phyloP scores from a whole-genome alignment of 2,888 invertebrate species.

The Coremacera marginata region DNA sequence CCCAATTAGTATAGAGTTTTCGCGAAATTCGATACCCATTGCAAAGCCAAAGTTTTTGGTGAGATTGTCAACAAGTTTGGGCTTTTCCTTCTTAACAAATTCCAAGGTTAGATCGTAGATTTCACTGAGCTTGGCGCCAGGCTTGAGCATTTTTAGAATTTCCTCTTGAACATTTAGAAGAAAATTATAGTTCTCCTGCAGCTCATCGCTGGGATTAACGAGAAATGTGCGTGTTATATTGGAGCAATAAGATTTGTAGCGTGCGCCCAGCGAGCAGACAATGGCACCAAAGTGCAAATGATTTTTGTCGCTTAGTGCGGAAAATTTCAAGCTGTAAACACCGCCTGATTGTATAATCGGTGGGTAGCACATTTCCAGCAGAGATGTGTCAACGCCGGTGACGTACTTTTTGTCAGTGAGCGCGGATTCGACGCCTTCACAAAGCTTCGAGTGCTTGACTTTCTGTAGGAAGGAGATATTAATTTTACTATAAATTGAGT shows the following conservation, averaged over 20 bases:
- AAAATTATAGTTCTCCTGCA: conserved; percentile 92
- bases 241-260: conserved; percentile 98
- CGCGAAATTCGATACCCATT: conserved; percentile 98
- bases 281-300: conserved; percentile 95
- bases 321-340: conserved; percentile 97
- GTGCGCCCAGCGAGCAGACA: conserved; percentile 92
- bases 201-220: conserved; percentile 88
- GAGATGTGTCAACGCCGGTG: conserved; percentile 86
- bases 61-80: conserved; percentile 86
- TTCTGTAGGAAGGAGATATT: conserved; percentile 74
- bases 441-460: conserved; percentile 94
- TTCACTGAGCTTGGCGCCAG: conserved; percentile 85
- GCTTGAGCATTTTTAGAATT: conserved; percentile 84
- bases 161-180: conserved; percentile 91
- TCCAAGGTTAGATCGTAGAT: conserved; percentile 88
- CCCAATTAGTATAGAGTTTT: conserved; percentile 91
- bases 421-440: conserved; percentile 94
- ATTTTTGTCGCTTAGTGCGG: conserved; percentile 94
- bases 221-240: conserved; percentile 96
- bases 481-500: not conserved
- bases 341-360: conserved; percentile 99
- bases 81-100: conserved; percentile 88
- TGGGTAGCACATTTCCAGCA: conserved; percentile 97
- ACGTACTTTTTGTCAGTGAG: conserved; percentile 97
- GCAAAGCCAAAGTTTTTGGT: conserved; percentile 98